phyloP scores from a whole-genome alignment of 2,888 invertebrate genomes.

The Melanchra persicariae region DNA sequence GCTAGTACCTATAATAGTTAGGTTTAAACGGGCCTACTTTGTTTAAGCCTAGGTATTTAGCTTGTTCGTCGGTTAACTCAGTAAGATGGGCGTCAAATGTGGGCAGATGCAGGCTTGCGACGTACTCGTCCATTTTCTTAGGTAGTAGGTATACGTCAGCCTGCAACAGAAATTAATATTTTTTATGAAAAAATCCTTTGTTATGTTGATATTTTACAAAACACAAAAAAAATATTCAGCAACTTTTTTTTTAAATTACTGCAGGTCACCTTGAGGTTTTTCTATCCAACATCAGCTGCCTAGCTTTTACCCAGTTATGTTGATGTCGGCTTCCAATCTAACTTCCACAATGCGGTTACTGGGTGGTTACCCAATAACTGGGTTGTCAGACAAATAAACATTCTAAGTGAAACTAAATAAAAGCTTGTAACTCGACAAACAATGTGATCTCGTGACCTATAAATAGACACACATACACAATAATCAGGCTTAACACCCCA shows the following conservation, averaged over 20 bases:
- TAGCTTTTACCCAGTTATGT: not conserved
- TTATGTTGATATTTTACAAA: rapidly evolving
- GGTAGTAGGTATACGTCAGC: slow-evolving; percentile 99
- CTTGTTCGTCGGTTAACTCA: slow-evolving; percentile 98
- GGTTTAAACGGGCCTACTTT: slow-evolving; percentile 99
- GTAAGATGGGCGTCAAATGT: slow-evolving; percentile 99
- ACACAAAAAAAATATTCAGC: not conserved
- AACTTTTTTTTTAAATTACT: not conserved
- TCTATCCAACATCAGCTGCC: too few relatives aligned
- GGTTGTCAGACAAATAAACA: not conserved
- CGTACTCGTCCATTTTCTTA: slow-evolving; percentile 99
- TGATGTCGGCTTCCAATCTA: not conserved
- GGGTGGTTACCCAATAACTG: not conserved
- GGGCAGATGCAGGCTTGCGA: slow-evolving; percentile 98
- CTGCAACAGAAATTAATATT: slow-evolving; percentile 69
- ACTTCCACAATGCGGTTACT: not conserved
- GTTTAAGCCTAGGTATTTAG: slow-evolving; percentile 98
- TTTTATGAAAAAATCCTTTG: slow-evolving; percentile 43
- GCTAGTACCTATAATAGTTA: slow-evolving; percentile 97
- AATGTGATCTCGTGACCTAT: slow-evolving; percentile 6
- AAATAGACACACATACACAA: not conserved
- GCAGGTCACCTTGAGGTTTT: too few relatives aligned
- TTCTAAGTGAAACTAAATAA: slow-evolving; percentile 2
- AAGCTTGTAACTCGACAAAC: slow-evolving; percentile 17
- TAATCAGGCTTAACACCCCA: too few relatives aligned